These are phyloP conservation scores for Dermatophagoides farinae DNA, from an alignment of 1,140 invertebrate species.

Conservation along the genomic window DNA sequence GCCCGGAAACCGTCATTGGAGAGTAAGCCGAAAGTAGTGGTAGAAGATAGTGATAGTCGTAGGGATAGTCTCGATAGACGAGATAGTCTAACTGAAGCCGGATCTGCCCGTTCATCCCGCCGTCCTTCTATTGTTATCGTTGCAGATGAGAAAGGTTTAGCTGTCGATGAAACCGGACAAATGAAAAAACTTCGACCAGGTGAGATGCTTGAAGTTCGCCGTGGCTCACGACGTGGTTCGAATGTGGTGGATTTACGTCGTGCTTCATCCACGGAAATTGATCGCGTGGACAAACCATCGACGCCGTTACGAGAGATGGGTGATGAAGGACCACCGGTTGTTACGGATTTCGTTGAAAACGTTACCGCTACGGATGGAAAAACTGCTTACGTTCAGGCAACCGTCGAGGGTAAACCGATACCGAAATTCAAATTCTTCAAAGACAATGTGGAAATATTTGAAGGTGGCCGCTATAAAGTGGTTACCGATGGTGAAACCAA, in stretches of 20 bases:
- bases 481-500: conserved; percentile 70
- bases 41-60: background rate
- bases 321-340: conserved; percentile 46
- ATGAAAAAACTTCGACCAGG: conserved; percentile 22
- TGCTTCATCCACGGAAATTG: conserved; percentile 24
- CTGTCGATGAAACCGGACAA: conserved; percentile 21
- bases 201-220: conserved; percentile 22
- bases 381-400: conserved; percentile 64
- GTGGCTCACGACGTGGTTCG: conserved; percentile 9
- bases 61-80: background rate
- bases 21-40: conserved; percentile 5
- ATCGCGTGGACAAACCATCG: conserved; percentile 74
- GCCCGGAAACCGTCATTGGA: conserved; percentile 11
- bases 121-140: conserved; percentile 30
- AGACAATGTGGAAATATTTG: conserved; percentile 64
- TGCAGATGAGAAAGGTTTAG: conserved; percentile 41
- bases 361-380: conserved; percentile 79
- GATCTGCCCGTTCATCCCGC: conserved; percentile 1
- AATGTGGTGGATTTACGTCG: conserved; percentile 15
- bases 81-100: background rate
- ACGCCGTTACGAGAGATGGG: conserved; percentile 52
- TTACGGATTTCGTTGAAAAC: conserved; percentile 69
- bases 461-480: conserved; percentile 77
- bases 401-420: conserved; percentile 71
- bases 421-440: conserved; percentile 93